Base-by-base conservation (phyloP, 2,888 invertebrate genomes). In the Gymnocheta viridis region DNA sequence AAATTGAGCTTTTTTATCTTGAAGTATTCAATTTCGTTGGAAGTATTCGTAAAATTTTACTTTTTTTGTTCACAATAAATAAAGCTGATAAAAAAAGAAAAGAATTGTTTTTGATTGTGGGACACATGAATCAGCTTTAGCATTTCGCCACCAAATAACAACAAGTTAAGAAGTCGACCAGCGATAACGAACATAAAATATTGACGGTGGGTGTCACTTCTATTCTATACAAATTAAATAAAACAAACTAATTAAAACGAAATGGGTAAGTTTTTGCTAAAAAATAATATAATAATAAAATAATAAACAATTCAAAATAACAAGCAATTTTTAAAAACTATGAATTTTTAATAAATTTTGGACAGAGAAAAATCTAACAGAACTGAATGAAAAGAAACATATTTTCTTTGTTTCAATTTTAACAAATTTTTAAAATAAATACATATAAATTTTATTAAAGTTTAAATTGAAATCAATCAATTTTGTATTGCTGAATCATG, bases 121-220 rank as follows among this genome's bases (percentile, higher is more conserved):
- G 32, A 22, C 49, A 76, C 60, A 67, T 81, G 82, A 85, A 76
- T 85, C 72, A 66, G 49, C 38, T 82, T 58, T 56, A 69, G 38
- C 29, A 64, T 38, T 81, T 78, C 12, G 60, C 58, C 47, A 41
- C 17, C 27, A 56, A 67, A 76, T 49, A 74, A 54, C 66, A 78
- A 49, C 44, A 41, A 66, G 29, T 78, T 41, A 62, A 72, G 54
- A 74, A 60, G 47, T 62, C 56, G 35, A 24, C 2, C 54, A 54
- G 22, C 49, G 47, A 72, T 56, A 62, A 54, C 54, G 22, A 69
- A 47, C 6, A 58, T 27, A 47, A 47, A 47, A 66, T 35, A 78
- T 24, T 38, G n/a, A 4, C 47, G 29, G 5, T 4, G 19, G 58
- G 14, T 41, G 29, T 44, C 22, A 58, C 51, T 44, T 60, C 12